Evolutionary conservation across 1,140 invertebrate genomes (phyloP), one percentile per base, ranked within the genome.

Genomic region (Euschistus heros): DNA sequence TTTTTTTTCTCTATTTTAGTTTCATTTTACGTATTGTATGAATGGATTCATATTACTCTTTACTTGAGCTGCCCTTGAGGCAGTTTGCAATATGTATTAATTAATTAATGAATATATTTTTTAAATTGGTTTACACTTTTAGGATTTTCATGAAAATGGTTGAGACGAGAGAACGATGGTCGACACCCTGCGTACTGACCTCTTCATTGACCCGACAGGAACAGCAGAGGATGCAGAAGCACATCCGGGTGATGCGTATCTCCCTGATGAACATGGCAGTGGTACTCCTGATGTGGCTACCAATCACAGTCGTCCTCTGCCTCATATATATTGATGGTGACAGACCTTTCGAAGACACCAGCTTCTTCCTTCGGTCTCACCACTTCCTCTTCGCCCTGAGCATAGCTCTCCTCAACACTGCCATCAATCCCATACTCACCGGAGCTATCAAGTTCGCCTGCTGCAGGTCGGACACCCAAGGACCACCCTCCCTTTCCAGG

Each of bases 371-470:
- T 6, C 69, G 75, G 20, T 80, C 79, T 1, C 76, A 80, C 64
- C 78, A 83, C 70, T 82, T 83, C 67, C 71, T 83, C 13, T 77
- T 77, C 74, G 73, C 82, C 5, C 75, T 86, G 30, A 73, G 82
- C 13, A 73, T 85, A 0, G 84, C 84, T 4, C 81, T 86, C 63
- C 74, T 85, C 17, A 88, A 88, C 72, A 86, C 85, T 8, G 83
- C 87, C 68, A 83, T 88, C 55, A 91, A 91, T 77, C 89, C 89
- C 1, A 74, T 91, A 17, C 80, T 91, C 17, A 91, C 89, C 71
- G 87, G 88, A 57, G 81, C 89, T 64, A 81, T 89, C 0, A 14
- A 27, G 24, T 27, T 30, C 13, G 18, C 10, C 57, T 47, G 37
- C 42, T 61, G 33, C 15, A n/a, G 18, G 0, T 42, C 42, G 0